A percentile compares a stretch with the other conserved stretches of the same genome.
These are phyloP conservation scores for Lycaena phlaeas DNA, from an alignment of 2,888 invertebrate species.

Conservation along the genomic window DNA sequence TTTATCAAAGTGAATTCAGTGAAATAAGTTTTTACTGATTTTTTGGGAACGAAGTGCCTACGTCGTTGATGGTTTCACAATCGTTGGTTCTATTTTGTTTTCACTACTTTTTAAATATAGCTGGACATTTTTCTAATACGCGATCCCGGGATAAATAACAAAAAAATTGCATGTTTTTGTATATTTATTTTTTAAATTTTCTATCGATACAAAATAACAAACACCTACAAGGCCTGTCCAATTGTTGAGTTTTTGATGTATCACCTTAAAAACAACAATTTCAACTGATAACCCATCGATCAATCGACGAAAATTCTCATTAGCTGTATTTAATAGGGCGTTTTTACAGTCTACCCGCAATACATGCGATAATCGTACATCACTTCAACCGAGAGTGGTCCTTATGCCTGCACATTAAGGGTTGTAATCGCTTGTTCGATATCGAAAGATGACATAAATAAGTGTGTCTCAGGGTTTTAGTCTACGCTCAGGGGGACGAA, in stretches of 20 bases:
- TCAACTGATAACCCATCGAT: constrained; percentile 39
- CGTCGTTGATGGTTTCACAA: too few relatives aligned
- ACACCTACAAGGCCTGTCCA: neutral
- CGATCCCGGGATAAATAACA: too few relatives aligned
- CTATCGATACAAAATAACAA: too few relatives aligned
- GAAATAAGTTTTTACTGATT: too few relatives aligned
- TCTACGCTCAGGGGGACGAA: constrained; percentile 39
- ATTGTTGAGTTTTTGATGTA: neutral
- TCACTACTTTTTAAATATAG: too few relatives aligned
- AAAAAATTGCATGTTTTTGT: too few relatives aligned
- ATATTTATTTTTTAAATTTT: too few relatives aligned
- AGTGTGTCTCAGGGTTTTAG: constrained; percentile 27
- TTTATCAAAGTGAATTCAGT: too few relatives aligned
- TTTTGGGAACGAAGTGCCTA: too few relatives aligned
- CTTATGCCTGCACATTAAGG: neutral
- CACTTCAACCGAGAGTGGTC: neutral
- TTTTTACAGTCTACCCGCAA: constrained; percentile 29
- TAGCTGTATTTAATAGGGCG: constrained; percentile 61
- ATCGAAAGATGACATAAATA: constrained; percentile 23
- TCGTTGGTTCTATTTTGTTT: too few relatives aligned
- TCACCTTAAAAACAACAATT: neutral
- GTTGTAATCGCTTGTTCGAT: constrained; percentile 13
- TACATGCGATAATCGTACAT: neutral
- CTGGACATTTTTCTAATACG: too few relatives aligned
- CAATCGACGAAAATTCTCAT: constrained; percentile 49